phyloP scores from a whole-genome alignment of 2,797 vertebrate species.

The Allobates femoralis region DNA sequence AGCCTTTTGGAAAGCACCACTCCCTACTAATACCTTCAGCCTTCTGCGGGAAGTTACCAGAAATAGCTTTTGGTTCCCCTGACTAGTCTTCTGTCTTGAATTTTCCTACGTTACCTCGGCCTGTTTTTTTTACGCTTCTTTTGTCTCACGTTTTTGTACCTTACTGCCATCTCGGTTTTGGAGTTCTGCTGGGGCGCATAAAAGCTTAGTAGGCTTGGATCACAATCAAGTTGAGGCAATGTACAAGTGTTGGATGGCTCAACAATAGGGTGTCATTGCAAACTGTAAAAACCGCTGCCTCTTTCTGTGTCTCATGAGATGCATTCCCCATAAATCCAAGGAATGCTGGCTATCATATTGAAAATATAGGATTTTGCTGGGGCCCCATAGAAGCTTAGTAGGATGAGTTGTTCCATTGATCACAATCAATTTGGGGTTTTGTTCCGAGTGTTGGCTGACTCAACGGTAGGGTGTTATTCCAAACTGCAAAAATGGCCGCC shows the following conservation, averaged over 20 bases:
- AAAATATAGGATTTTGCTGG: not conserved
- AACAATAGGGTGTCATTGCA: not conserved
- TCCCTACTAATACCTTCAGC: no score
- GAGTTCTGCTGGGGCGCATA: not conserved
- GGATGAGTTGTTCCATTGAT: not conserved
- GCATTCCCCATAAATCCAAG: not conserved
- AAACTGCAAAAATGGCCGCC: not conserved
- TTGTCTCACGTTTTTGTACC: no score
- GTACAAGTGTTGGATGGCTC: not conserved
- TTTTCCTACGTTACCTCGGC: no score
- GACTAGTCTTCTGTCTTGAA: no score
- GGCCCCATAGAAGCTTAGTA: not conserved
- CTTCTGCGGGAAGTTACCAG: no score
- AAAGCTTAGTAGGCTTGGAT: not conserved
- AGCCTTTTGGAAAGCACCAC: no score
- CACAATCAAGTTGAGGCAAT: not conserved
- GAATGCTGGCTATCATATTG: not conserved
- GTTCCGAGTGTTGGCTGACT: not conserved
- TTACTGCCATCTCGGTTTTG: no score
- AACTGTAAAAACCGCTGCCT: not conserved
- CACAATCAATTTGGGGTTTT: not conserved
- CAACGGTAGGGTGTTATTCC: not conserved
- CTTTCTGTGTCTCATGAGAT: not conserved
- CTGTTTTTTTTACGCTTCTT: no score
- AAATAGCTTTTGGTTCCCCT: no score